Base-by-base conservation (phyloP, 2,797 vertebrate species). In the Linurgus olivaceus region DNA sequence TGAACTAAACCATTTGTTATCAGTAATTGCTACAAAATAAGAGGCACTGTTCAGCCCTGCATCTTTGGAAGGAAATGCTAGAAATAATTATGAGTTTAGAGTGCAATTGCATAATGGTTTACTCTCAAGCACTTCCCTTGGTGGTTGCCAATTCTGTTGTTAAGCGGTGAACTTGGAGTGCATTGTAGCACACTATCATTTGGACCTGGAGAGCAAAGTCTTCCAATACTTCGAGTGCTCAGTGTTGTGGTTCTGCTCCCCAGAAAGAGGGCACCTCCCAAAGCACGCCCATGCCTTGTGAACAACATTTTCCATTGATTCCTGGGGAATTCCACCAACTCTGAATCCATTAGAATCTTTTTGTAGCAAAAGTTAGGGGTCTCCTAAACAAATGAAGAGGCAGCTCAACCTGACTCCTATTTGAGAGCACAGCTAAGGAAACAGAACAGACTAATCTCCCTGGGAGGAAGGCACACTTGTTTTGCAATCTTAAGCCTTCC, bases 11-110 rank as follows among this genome's bases (percentile, higher is more conserved):
- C 26, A 63, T 91, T 96, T 90, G 75, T 92, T 94, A 91, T 81
- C 67, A 65, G 68, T 86, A 95, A 93, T 87, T 81, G 78, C 86
- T 90, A 47, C 52, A 89, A 95, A 92, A 78, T 72, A 90, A 91
- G 84, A 93, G 40, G 73, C 51, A 31, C 48, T 78, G 61, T 95
- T 92, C 86, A 94, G 76, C 28, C 51, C 78, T 45, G 44, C 35
- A 23, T 79, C 73, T 90, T 76, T 82, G 35, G 52, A 84, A 81
- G 59, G 50, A 79, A 94, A 92, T 68, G 70, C 68, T 75, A 23
- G 77, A 66, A 84, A 66, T 68, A 80, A 92, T 91, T 92, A 92
- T 16, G 54, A 88, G 26, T 88, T 94, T 90, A 71, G 51, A 88
- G 57, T 51, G 35, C 61, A 83, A 44, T 74, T 94, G 66, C 44